phyloP scores from a whole-genome alignment of 2,113 vertebrate species.

The human (Homo sapiens) region GRCh38 chr11:89557501-89558000 shows the following conservation, averaged over 20 bases:
- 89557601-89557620: not conserved
- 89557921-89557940: not conserved
- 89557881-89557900: not conserved
- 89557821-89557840: not conserved
- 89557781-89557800: not conserved
- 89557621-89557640: not conserved
- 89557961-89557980: not conserved
- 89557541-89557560: conserved; percentile 54
- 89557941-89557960: not conserved
- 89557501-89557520: conserved; percentile 43
- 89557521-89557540: not conserved
- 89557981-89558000: not conserved
- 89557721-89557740: not conserved
- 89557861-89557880: not conserved
- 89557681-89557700: not conserved
- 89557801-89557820: not conserved
- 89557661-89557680: not conserved
- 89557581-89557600: conserved; percentile 50
- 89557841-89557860: not conserved
- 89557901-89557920: not conserved
- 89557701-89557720: not conserved
- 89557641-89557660: not conserved
- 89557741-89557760: not conserved
- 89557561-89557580: conserved; percentile 59
- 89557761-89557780: accelerated